Evolutionary conservation across 2,888 invertebrate genomes (phyloP).

Genomic region (Agrotis puta): DNA sequence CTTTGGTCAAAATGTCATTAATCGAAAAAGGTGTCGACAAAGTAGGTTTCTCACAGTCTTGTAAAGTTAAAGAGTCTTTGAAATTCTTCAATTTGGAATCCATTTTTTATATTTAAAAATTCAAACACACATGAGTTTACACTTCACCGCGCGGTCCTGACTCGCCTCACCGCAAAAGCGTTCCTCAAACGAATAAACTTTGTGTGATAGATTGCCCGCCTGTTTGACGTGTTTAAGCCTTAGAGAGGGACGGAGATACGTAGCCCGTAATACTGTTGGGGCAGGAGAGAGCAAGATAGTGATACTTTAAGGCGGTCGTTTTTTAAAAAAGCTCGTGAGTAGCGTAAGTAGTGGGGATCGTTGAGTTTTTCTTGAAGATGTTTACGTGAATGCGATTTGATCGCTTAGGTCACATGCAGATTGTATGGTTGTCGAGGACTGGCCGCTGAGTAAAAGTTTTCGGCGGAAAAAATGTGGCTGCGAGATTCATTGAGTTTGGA

Average conservation of each 20-base stretch:
- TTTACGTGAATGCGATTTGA: constrained; percentile 90
- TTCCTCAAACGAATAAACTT: constrained; percentile 90
- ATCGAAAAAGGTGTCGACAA: constrained; percentile 93
- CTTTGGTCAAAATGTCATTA: constrained; percentile 93
- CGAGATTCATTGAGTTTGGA: background rate
- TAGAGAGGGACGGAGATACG: constrained; percentile 79
- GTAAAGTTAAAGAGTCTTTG: constrained; percentile 79
- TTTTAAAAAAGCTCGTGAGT: constrained; percentile 88
- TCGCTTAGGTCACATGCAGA: constrained; percentile 81
- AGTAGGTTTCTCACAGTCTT: constrained; percentile 86
- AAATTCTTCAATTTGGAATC: constrained; percentile 85
- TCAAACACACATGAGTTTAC: constrained; percentile 70
- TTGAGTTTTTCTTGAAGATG: constrained; percentile 91
- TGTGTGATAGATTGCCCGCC: constrained; percentile 88
- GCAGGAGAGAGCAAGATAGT: constrained; percentile 73
- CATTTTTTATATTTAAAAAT: constrained; percentile 85
- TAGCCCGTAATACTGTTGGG: constrained; percentile 23
- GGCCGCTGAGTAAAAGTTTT: constrained; percentile 63
- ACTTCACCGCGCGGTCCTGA: constrained; percentile 78
- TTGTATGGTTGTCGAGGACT: constrained; percentile 73
- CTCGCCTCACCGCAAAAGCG: constrained; percentile 88
- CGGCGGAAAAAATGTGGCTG: background rate
- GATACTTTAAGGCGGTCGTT: constrained; percentile 80
- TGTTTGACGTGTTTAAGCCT: constrained; percentile 86
- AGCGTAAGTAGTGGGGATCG: constrained; percentile 90